phyloP scores from a whole-genome alignment of 2,113 vertebrate genomes.

The Xenus cinereus region DNA sequence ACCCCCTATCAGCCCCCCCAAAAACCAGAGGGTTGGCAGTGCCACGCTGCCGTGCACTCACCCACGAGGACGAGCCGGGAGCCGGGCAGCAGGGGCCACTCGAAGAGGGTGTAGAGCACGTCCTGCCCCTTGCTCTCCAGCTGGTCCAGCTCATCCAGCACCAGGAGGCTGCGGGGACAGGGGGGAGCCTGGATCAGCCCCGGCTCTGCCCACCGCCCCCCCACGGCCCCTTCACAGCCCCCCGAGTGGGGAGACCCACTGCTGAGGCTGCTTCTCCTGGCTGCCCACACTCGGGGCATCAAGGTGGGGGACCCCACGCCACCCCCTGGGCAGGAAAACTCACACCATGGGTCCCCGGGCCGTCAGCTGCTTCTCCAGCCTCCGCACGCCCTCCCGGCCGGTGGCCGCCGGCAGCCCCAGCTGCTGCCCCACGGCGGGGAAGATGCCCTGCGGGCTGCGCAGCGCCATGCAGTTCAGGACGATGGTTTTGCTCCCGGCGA shows the following conservation, averaged over 20 bases:
- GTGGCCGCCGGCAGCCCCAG: conserved; percentile 63
- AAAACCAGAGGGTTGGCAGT: not conserved
- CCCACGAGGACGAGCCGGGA: conserved; percentile 90
- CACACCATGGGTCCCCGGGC: conserved; percentile 83
- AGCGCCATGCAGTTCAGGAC: conserved; percentile 94
- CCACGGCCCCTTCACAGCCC: rapidly evolving
- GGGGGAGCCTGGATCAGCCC: not conserved
- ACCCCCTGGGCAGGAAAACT: conserved; percentile 59
- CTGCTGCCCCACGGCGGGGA: conserved; percentile 82
- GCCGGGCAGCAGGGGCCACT: conserved; percentile 84
- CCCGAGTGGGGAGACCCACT: not conserved
- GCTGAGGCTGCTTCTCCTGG: not conserved
- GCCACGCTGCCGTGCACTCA: conserved; percentile 36
- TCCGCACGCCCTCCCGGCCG: conserved; percentile 49
- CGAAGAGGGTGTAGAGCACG: conserved; percentile 94
- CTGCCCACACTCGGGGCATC: no score
- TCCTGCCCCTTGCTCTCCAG: conserved; percentile 94
- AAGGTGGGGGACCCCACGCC: rapidly evolving
- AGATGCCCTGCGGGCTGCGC: conserved; percentile 83
- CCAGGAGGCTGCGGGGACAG: conserved; percentile 78
- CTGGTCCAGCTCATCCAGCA: conserved; percentile 96
- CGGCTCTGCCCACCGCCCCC: not conserved
- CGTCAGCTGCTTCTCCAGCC: conserved; percentile 81
- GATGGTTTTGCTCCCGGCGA: conserved; percentile 72
- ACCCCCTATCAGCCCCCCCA: no score